These are phyloP conservation scores for Xyliphius kryptos DNA, from an alignment of 2,113 vertebrate species.

Conservation along the genomic window DNA sequence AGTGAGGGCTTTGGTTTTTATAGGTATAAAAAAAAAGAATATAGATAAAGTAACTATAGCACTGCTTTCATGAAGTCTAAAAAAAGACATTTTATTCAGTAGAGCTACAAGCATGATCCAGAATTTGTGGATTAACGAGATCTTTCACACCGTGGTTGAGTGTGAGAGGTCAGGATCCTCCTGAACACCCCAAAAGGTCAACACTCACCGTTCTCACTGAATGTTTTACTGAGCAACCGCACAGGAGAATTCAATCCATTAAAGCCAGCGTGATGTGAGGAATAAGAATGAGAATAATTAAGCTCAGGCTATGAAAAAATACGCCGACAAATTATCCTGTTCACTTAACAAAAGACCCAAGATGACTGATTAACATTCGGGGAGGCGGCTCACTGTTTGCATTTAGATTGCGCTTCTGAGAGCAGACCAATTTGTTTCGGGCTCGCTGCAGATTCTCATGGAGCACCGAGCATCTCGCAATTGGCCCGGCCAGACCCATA, in stretches of 20 bases:
- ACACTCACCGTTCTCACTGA: constrained; percentile 7
- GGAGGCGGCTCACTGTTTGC: constrained; percentile 42
- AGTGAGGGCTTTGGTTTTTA: too few species aligned
- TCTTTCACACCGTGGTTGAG: neutral
- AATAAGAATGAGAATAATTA: constrained; percentile 54
- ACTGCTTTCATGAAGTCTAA: neutral
- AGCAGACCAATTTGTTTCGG: constrained; percentile 53
- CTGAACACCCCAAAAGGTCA: constrained; percentile 10
- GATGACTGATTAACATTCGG: constrained; percentile 52
- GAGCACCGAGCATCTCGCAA: constrained; percentile 3
- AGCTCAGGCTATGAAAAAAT: constrained; percentile 35
- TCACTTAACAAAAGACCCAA: constrained; percentile 50
- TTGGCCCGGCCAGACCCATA: constrained; percentile 21
- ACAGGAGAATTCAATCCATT: constrained; percentile 46
- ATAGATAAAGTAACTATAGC: neutral
- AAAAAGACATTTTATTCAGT: neutral
- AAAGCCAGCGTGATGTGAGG: constrained; percentile 35
- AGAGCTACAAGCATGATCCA: neutral
- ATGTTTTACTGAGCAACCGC: constrained; percentile 44
- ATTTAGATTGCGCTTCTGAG: constrained; percentile 54
- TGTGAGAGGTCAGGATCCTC: neutral
- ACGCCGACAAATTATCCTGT: constrained; percentile 48
- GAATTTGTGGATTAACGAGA: constrained; percentile 3
- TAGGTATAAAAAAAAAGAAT: neutral
- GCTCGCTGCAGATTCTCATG: neutral